Percentiles rank a stretch among this genome's conserved stretches.
Conservation (phyloP, 2,888 invertebrate species). For the Macrosiphum euphorbiae region DNA sequence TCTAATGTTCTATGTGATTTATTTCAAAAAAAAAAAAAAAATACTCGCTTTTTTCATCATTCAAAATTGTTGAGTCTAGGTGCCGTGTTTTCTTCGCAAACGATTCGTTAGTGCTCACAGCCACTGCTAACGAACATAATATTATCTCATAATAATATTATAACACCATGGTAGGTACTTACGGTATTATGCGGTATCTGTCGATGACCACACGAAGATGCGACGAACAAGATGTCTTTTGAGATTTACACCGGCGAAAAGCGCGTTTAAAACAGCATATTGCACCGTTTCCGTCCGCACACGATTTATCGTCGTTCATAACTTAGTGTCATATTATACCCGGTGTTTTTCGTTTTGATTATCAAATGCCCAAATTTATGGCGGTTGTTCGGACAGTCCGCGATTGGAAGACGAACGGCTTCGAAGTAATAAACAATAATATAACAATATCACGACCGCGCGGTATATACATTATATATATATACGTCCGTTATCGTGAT, state of each 20-base stretch:
- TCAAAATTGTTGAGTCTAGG: background rate
- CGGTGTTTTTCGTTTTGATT: slow-evolving; percentile 20
- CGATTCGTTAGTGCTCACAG: background rate
- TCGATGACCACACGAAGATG: background rate
- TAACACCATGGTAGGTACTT: too few relatives aligned
- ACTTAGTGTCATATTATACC: background rate
- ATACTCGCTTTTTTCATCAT: background rate
- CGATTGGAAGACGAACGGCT: slow-evolving; percentile 22
- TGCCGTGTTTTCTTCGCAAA: background rate
- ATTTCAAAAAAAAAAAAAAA: background rate
- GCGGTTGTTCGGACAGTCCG: background rate
- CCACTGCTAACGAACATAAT: background rate
- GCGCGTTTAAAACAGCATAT: background rate
- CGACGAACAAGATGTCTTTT: background rate
- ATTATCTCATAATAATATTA: background rate
- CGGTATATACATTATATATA: too few relatives aligned
- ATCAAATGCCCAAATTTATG: slow-evolving; percentile 4
- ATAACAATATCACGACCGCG: background rate
- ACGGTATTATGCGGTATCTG: background rate
- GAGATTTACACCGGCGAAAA: background rate
- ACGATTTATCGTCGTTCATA: background rate
- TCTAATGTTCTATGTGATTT: background rate
- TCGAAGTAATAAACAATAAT: background rate
- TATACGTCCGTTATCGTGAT: background rate
- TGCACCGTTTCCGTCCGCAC: background rate